Conservation (phyloP, 2,888 invertebrate species). For the Petrophora chlorosata region DNA sequence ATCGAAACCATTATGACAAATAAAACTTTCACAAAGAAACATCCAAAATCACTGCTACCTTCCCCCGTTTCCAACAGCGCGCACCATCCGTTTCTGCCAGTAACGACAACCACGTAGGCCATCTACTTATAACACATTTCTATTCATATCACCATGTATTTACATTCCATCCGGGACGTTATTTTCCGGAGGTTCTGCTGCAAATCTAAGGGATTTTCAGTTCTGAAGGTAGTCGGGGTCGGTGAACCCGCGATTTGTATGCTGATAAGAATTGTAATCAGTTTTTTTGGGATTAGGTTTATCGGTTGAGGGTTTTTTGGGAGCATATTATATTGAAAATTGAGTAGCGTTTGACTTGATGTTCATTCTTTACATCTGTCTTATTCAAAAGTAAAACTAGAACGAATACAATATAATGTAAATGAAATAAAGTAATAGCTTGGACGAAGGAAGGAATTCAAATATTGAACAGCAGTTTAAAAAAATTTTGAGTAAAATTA, state of each 20-base stretch:
- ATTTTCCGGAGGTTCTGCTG: slow-evolving; percentile 59
- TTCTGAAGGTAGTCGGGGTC: slow-evolving; percentile 42
- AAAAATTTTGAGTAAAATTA: too few species aligned
- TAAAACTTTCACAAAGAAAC: too few species aligned
- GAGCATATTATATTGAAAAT: too few species aligned
- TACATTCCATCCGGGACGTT: slow-evolving; percentile 75
- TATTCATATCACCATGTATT: slow-evolving; percentile 81
- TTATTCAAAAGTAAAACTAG: too few species aligned
- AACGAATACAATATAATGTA: too few species aligned
- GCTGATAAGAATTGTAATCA: slow-evolving; percentile 43
- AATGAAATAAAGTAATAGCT: too few species aligned
- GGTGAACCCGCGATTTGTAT: slow-evolving; percentile 37
- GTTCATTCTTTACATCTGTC: too few species aligned
- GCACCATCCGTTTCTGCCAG: slow-evolving; percentile 13
- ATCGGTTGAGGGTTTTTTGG: slow-evolving; percentile 1
- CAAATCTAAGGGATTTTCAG: slow-evolving; percentile 50
- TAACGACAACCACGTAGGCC: slow-evolving; percentile 49
- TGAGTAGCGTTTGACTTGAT: too few species aligned
- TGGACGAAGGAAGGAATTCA: too few species aligned
- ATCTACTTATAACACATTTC: slow-evolving; percentile 78
- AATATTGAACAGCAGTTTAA: too few species aligned
- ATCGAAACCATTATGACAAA: background rate
- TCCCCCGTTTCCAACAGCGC: background rate
- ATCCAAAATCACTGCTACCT: slow-evolving; percentile 9
- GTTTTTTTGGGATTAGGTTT: slow-evolving; percentile 33